Base-by-base conservation (phyloP, 1,140 invertebrate genomes). In the Anastrepha ludens region DNA sequence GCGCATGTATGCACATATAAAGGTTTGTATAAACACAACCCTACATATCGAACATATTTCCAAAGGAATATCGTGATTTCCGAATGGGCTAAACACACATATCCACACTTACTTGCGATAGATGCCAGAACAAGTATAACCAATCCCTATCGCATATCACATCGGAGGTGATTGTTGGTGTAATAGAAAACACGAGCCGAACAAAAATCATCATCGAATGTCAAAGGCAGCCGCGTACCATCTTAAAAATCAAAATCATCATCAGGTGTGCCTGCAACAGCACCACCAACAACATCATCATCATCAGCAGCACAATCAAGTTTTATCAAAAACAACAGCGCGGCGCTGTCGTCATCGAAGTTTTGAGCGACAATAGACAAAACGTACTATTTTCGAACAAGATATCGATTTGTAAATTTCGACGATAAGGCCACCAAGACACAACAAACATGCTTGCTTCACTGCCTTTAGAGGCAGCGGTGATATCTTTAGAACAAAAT, bases 341-440 rank as follows among this genome's bases (percentile, higher is more conserved):
- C n/a, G 55, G 7, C 70, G 70, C 70, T 20, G 70, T 15, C 74
- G 20, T n/a, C 67, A 41, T 47, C 13, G 7, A 55, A 55, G 47
- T 74, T 81, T 2, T 81, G 8, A 58, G 44, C 20, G 47, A 55
- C 50, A 81, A 50, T 81, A 81, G 47, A 50, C 20, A 50, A 81
- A 81, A 81, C 44, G 55, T 81, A 29, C 29, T 29, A 55, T 81
- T 86, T 62, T 86, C 6, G 55, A 62, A 86, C 85, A 86, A 44
- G 59, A 86, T 86, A 86, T 86, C 85, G 85, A 86, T 86, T 86
- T 86, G 85, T 86, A 86, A 86, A 86, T 86, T 86, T 60, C 85
- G 20, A 62, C 17, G 85, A 86, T 86, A 86, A 86, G 58, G 44
- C 44, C 58, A 86, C 20, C 39, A 60, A 86, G 59, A 85, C 50